phyloP scores from a whole-genome alignment of 2,113 vertebrate genomes.

The Nibea albiflora region DNA sequence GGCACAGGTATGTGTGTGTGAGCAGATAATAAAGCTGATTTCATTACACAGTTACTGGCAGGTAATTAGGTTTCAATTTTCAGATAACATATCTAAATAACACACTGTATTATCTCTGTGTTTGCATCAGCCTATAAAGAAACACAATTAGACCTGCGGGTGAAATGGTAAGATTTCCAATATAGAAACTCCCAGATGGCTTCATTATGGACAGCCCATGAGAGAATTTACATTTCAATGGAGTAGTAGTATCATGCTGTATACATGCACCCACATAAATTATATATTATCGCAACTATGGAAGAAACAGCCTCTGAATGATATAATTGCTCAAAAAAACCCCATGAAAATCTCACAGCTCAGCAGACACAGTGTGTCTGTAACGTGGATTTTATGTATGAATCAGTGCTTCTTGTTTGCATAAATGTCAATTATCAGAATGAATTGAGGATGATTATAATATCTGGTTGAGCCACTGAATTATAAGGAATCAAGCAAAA shows the following conservation, averaged over 20 bases:
- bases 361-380: neutral
- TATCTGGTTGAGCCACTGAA: neutral
- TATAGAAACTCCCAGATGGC: conserved; percentile 61
- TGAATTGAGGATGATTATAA: neutral
- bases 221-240: conserved; percentile 68
- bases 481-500: neutral
- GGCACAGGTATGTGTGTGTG: neutral
- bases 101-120: neutral
- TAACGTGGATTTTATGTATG: neutral
- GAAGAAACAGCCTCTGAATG: conserved; percentile 36
- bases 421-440: neutral
- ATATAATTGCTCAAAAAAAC: conserved; percentile 33
- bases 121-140: conserved; percentile 28
- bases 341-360: conserved; percentile 16
- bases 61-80: conserved; percentile 4
- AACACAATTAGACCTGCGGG: conserved; percentile 40
- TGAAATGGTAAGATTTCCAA: conserved; percentile 47
- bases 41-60: conserved; percentile 7
- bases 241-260: conserved; percentile 11
- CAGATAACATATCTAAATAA: conserved; percentile 3
- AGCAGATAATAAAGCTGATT: conserved; percentile 8
- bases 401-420: neutral
- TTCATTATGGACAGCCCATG: conserved; percentile 55
- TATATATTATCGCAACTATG: conserved; percentile 45
- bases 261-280: conserved; percentile 55